Percentiles rank a stretch among this genome's conserved stretches.
phyloP scores from a whole-genome alignment of 2,797 vertebrate genomes.

The Dendrocincla fuliginosa region DNA sequence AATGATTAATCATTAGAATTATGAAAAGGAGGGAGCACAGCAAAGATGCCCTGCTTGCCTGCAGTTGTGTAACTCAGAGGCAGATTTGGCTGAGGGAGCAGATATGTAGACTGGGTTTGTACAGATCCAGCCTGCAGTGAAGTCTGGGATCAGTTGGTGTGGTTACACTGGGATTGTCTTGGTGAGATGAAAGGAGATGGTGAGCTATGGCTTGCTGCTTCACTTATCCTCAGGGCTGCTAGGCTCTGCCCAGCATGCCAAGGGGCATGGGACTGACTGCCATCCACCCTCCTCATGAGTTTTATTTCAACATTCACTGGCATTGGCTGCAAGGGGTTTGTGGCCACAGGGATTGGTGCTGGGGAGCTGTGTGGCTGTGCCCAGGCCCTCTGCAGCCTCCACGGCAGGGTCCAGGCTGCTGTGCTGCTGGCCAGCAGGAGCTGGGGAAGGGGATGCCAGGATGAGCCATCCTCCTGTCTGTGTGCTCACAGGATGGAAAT shows the following conservation, averaged over 20 bases:
- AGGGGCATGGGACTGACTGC: not conserved
- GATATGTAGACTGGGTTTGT: accelerated
- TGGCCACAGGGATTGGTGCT: accelerated
- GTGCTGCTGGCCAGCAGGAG: not conserved
- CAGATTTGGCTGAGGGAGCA: not conserved
- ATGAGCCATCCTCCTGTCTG: not conserved
- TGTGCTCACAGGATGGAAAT: slow-evolving; percentile 34
- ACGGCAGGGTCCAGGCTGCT: accelerated
- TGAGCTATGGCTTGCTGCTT: not conserved
- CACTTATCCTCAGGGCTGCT: not conserved
- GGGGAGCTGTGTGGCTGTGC: accelerated
- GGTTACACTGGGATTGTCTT: not conserved
- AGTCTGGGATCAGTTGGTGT: not conserved
- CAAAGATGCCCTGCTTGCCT: not conserved
- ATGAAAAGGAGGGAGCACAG: not conserved
- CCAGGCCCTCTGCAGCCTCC: not conserved
- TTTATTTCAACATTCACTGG: not conserved
- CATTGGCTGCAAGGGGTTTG: not conserved
- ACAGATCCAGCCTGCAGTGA: not conserved
- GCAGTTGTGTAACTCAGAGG: not conserved
- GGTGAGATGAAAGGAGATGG: not conserved
- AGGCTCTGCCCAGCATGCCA: not conserved
- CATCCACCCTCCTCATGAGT: accelerated
- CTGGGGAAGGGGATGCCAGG: not conserved
- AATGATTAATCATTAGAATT: not conserved